Evolutionary conservation across 2,888 invertebrate species (phyloP), one percentile per base, ranked within the genome.

Genomic region (Polyommatus icarus): DNA sequence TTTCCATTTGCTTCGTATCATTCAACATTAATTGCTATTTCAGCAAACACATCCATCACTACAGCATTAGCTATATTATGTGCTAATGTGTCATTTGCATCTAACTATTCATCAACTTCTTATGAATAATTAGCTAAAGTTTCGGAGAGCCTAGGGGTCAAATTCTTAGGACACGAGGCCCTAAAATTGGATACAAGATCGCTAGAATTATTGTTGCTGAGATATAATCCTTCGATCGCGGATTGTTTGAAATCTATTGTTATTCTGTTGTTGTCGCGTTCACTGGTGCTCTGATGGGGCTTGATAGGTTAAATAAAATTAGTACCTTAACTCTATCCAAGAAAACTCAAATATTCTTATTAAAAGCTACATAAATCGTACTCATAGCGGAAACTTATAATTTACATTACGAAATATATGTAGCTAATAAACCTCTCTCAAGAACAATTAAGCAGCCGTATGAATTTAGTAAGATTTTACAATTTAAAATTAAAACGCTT

Each of bases 1-100:
- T 54, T 75, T 50, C 46, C 75, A 50, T 75, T 75, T 50, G 29
- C 75, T 75, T 75, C 78, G 78, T 76, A 76, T 79, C 77, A 76
- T 79, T 79, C 46, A 75, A 54, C 54, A 32, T 24, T 75, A 75
- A 75, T 75, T 75, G 54, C 54, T 29, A 75, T 75, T 50, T 29
- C 54, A 67, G 29, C 67, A 32, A 67, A 67, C 67, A 67, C 67
- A 67, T 67, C 67, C 2, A 67, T 67, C 67, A 67, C 67, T 12
- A 4, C 15, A 6, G 67, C 12, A 24, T 7, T 18, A 67, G 8
- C 29, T 67, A 24, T 8, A 12, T 24, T 67, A 24, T 15, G 59
- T 29, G 61, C 24, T 12, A 12, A 15, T 15, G 15, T 24, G 29
- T 32, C 12, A 61, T 67, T 67, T 67, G 67, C 29, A 29, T 67